Conservation (phyloP, 2,888 invertebrate genomes). For the Eristalinus sepulchralis region DNA sequence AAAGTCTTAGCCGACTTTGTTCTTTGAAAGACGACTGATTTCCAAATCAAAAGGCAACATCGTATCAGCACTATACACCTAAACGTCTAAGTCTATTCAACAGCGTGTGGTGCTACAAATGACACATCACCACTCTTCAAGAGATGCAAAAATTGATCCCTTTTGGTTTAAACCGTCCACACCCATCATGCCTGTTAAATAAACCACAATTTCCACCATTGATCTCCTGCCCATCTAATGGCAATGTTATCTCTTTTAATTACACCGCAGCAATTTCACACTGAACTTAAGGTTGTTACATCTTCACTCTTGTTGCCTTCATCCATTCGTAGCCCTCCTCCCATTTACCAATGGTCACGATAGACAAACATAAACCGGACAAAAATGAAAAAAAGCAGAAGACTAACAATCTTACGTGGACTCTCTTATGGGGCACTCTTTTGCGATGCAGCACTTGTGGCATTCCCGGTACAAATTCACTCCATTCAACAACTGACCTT, state of each 20-base stretch:
- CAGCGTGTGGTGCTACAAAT: no score
- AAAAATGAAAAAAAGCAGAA: no score
- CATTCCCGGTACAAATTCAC: neutral
- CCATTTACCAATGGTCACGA: slow-evolving; percentile 33
- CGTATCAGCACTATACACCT: no score
- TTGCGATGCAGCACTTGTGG: neutral
- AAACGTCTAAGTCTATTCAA: no score
- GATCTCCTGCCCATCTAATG: neutral
- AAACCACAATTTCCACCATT: slow-evolving; percentile 16
- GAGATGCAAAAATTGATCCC: no score
- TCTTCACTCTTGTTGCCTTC: neutral
- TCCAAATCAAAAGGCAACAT: no score
- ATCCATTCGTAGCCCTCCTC: neutral
- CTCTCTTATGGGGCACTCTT: slow-evolving; percentile 10
- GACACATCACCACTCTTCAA: no score
- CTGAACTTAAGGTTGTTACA: slow-evolving; percentile 27
- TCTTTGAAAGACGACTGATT: no score
- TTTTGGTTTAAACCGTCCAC: neutral
- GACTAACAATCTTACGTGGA: neutral
- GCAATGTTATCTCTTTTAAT: slow-evolving; percentile 37
- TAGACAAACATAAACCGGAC: neutral
- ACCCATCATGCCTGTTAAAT: slow-evolving; percentile 9
- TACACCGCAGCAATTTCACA: slow-evolving; percentile 35
- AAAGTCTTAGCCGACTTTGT: no score
- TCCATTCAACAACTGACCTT: slow-evolving; percentile 60